These are phyloP conservation scores for Anticlea derivata DNA, from an alignment of 2,888 invertebrate genomes.

Conservation along the genomic window DNA sequence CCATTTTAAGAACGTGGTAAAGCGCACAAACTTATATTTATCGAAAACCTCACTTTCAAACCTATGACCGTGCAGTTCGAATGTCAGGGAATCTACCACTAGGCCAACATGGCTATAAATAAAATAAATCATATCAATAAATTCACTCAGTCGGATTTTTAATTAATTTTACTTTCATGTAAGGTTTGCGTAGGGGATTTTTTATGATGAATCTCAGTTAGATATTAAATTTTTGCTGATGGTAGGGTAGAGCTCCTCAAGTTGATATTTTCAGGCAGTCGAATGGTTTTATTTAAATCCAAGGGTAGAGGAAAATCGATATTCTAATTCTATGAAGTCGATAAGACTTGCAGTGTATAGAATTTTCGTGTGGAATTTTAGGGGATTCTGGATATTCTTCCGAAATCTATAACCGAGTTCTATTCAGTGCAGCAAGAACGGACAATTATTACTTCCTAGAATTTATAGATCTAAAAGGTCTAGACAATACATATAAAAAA, in stretches of 20 bases:
- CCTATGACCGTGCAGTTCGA: no score
- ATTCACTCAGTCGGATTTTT: no score
- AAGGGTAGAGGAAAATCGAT: constrained; percentile 20
- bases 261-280: constrained; percentile 1
- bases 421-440: neutral
- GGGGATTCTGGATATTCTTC: constrained; percentile 2
- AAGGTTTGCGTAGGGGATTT: neutral
- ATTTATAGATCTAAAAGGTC: no score
- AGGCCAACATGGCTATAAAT: no score
- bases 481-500: no score
- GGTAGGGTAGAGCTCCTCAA: neutral
- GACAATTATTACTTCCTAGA: neutral
- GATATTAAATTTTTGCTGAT: neutral
- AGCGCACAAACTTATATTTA: no score
- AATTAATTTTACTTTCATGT: constrained; percentile 10
- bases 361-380: neutral
- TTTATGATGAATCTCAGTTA: neutral
- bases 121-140: no score
- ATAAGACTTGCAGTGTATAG: constrained; percentile 14
- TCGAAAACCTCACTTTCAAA: no score
- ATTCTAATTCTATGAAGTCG: constrained; percentile 8
- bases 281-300: constrained; percentile 13
- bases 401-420: neutral
- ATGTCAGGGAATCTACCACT: no score
- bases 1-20: no score